Base-by-base conservation (phyloP, 2,113 vertebrate genomes). In the Ciconia boyciana region DNA sequence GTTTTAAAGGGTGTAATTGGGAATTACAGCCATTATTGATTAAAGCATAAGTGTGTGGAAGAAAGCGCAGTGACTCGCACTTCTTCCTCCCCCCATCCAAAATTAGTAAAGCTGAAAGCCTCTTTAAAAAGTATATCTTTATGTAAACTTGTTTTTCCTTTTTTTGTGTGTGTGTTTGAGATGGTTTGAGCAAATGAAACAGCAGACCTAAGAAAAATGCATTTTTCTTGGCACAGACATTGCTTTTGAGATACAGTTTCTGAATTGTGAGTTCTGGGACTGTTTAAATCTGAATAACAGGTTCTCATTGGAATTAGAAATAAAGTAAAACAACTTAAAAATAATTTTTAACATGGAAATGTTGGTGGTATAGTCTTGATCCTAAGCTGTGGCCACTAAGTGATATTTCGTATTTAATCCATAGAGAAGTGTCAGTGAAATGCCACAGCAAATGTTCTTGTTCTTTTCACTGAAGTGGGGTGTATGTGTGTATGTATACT, bases 11-110 rank as follows among this genome's bases (percentile, higher is more conserved):
- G 76, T 1, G 2, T 89, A 41, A 41, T 70, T 74, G 84, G 62
- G 69, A 89, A 80, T 83, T 91, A 90, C 69, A 75, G 81, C 54
- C 72, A 29, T 75, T 92, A 83, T 87, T 65, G 87, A 88, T 93
- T 65, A 72, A 83, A 83, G 74, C 58, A 1, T 65, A 49, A 93
- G 87, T 6, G 52, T 92, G 77, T 2, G 2, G 48, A 77, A 78
- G 64, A 83, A 87, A 87, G 43, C 69, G n/a, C 22, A 64, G 41
- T 41, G 48, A 71, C 57, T 80, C 14, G 0, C 29, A 3, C 15
- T 75, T 81, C 43, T 85, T 55, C 41, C 70, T 43, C 2, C 13
- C 34, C 32, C 26, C 29, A 66, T 54, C 41, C 16, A 18, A 83
- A 77, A 90, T 44, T 29, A 61, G 9, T 51, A 20, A 52, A 80